These are phyloP conservation scores for Coturnix japonica DNA, from an alignment of 2,113 vertebrate genomes.

Conservation along the genomic window DNA sequence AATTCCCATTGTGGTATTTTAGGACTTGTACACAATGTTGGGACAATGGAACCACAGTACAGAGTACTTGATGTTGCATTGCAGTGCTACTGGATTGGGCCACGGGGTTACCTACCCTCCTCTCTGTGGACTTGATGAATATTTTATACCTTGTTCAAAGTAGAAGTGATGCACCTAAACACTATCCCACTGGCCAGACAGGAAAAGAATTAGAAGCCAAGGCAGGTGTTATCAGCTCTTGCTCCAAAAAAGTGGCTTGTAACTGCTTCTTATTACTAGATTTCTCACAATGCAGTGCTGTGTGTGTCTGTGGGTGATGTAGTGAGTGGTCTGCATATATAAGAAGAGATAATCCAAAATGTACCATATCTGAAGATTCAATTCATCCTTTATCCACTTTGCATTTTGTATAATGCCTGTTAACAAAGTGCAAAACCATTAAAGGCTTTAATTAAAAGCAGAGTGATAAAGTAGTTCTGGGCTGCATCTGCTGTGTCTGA, in stretches of 20 bases:
- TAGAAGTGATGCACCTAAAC: neutral
- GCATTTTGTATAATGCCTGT: neutral
- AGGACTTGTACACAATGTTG: neutral
- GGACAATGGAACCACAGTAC: neutral
- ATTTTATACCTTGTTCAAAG: neutral
- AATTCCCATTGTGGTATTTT: neutral
- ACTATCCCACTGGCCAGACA: neutral
- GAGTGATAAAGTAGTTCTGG: slow-evolving; percentile 5
- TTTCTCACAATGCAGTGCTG: neutral
- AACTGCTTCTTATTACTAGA: neutral
- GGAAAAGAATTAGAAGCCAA: neutral
- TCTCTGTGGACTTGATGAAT: neutral
- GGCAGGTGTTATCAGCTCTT: neutral
- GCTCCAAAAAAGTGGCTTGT: neutral
- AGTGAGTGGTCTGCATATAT: neutral
- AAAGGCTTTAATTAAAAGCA: slow-evolving; percentile 39
- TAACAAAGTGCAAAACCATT: slow-evolving; percentile 26
- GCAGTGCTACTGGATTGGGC: neutral
- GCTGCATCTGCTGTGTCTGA: slow-evolving; percentile 34
- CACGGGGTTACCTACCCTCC: neutral
- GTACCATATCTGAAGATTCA: neutral
- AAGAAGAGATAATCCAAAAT: slow-evolving; percentile 11
- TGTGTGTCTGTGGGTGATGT: neutral
- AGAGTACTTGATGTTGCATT: neutral
- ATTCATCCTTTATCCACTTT: slow-evolving; percentile 22